Evolutionary conservation across 2,797 vertebrate species (phyloP), one percentile per base, ranked within the genome.

Genomic region (Microchirus variegatus): DNA sequence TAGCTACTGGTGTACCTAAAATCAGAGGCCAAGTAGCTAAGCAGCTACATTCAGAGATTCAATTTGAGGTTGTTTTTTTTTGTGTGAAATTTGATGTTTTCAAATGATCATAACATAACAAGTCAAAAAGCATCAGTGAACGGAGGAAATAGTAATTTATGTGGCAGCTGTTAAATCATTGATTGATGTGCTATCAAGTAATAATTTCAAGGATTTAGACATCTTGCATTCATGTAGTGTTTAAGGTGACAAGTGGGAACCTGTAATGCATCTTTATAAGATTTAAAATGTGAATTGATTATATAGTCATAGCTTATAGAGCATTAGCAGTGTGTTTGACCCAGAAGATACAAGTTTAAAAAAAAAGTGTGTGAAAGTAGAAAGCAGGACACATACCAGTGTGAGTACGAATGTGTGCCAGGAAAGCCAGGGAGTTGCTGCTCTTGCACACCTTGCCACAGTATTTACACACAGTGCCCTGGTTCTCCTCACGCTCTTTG

Each of bases 361-460:
- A 17, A 17, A 44, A 5, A 16, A 44, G 19, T 15, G 9, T 26
- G 58, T 58, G 44, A 12, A 16, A 38, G 36, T 1, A 48, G n/a
- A 61, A 61, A 42, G 14, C 19, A 36, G 13, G 35, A 67, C 67
- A 81, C 95, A 2, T 95, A 99, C 98, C 98, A 79, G 98, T 99
- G 53, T 99, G 98, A 9, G 98, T 99, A 67, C 98, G 96, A 42
- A 99, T 95, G 84, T 99, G 98, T 7, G 97, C 97, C 59, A 99
- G 92, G 81, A 99, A 99, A 16, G 97, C 96, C 96, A 99, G 97
- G 71, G 97, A 99, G 86, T 99, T 99, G 92, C 96, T 99, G 87
- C 97, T 99, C 87, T 97, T 97, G 84, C 97, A 99, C 87, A 96
- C 94, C 92, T 99, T 99, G 67, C 97, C 96, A 11, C 98, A 99